Conservation (phyloP, 2,113 vertebrate genomes). For the Phylloscopus trochiloides region DNA sequence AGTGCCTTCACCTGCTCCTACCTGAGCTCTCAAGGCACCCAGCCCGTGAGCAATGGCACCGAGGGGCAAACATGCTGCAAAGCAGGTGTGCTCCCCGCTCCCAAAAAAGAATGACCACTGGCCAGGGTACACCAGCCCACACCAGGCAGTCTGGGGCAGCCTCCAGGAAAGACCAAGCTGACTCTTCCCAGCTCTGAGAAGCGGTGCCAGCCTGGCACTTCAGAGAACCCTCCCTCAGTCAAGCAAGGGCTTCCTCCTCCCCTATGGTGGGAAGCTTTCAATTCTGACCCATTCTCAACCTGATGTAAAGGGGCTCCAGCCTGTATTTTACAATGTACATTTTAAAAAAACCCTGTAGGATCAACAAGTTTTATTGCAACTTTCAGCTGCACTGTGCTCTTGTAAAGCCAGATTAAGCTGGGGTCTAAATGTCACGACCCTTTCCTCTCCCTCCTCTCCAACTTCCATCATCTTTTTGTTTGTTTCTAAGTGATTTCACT, state of each 20-base stretch:
- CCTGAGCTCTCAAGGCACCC: background rate
- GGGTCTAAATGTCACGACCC: background rate
- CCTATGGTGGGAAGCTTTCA: background rate
- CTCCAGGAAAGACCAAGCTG: background rate
- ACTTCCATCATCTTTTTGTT: background rate
- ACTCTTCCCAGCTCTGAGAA: background rate
- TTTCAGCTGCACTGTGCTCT: background rate
- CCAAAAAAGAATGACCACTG: too few species aligned
- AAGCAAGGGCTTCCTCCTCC: background rate
- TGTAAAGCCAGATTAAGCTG: constrained; percentile 21
- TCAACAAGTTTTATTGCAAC: constrained; percentile 2
- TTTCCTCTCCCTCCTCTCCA: background rate
- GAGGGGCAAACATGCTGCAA: background rate
- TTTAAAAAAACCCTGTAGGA: constrained; percentile 5
- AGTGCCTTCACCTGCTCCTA: background rate
- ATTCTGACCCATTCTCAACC: background rate
- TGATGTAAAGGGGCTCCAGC: background rate
- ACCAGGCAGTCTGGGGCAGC: background rate
- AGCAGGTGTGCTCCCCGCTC: background rate
- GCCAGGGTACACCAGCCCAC: background rate
- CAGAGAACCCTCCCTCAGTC: background rate
- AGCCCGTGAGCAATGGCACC: accelerated
- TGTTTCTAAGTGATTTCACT: constrained; percentile 8
- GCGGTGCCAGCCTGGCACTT: background rate
- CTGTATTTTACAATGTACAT: background rate